Base-by-base conservation (phyloP, 2,888 invertebrate species). In the Lypha dubia region DNA sequence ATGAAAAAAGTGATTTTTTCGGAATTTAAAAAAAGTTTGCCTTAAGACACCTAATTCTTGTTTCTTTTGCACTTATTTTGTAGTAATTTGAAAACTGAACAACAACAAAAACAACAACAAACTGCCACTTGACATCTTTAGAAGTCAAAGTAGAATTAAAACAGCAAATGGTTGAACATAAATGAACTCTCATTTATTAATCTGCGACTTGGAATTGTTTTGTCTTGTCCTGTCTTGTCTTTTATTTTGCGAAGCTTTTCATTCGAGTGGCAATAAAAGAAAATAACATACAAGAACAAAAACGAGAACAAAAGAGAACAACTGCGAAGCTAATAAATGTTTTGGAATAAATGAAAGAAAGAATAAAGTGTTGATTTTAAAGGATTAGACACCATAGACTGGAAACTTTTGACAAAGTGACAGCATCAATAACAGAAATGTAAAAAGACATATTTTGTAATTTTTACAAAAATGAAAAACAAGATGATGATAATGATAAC, bases 21-120 rank as follows among this genome's bases (percentile, higher is more conserved):
- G 63, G 63, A 63, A 71, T 79, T 71, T 71, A 71, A 71, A 63
- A 71, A 79, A 62, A n/a, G n/a, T n/a, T 71, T 71, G 71, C 79
- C 62, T 41, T 67, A 67, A 60, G 82, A 56, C 49, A 76, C 20
- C 35, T 67, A 68, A 76, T 60, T 28, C 58, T 38, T 56, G 56
- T 58, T 67, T 46, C 35, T 60, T 28, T 76, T 56, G 22, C 35
- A 46, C 17, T 60, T 35, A 58, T 58, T 67, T 76, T 17, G 24
- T 49, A 67, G 49, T 58, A 46, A 68, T 67, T 67, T 76, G 22
- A 13, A 17, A 22, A 13, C 28, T 28, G 20, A 11, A 38, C 32
- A 28, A n/a, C n/a, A n/a, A n/a, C n/a, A n/a, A n/a, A n/a, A n/a
- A n/a, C n/a, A n/a, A n/a, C n/a, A n/a, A 58, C 62, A 51, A 11